Conservation (phyloP, 2,113 vertebrate species). For the Gadus chalcogrammus region DNA sequence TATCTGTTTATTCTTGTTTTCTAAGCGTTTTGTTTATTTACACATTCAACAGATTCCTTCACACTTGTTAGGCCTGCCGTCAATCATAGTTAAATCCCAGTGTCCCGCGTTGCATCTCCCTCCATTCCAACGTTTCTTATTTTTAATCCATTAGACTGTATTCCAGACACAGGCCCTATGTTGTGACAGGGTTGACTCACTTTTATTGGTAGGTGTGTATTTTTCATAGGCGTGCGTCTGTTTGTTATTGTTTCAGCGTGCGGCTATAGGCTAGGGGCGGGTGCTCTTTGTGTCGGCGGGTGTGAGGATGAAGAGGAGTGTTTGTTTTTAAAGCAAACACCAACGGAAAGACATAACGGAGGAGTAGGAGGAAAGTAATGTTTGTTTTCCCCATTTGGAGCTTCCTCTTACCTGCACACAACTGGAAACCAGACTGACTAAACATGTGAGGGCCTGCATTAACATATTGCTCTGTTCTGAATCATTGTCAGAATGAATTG, state of each 20-base stretch:
- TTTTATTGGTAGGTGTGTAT: neutral
- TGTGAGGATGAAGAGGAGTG: constrained; percentile 30
- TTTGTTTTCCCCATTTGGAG: neutral
- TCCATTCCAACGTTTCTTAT: too few relatives aligned
- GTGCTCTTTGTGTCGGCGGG: neutral
- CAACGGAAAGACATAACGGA: constrained; percentile 26
- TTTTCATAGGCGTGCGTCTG: neutral
- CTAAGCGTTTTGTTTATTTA: too few relatives aligned
- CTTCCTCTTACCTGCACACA: constrained; percentile 36
- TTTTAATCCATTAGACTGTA: too few relatives aligned
- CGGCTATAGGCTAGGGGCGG: neutral
- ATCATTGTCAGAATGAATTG: too few relatives aligned
- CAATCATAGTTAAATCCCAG: too few relatives aligned
- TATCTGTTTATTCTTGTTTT: too few relatives aligned
- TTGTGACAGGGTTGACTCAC: constrained; percentile 15
- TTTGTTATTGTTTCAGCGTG: constrained; percentile 21
- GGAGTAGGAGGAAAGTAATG: constrained; percentile 20
- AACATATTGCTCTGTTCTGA: too few relatives aligned
- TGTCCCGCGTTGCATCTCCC: too few relatives aligned
- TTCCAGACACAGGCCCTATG: neutral
- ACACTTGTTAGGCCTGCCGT: too few relatives aligned
- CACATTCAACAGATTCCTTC: too few relatives aligned
- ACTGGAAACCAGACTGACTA: neutral
- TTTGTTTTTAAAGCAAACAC: constrained; percentile 35
- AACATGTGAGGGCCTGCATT: too few relatives aligned